These are phyloP conservation scores for Gastrophysa polygoni DNA, from an alignment of 2,888 invertebrate genomes.

Conservation along the genomic window DNA sequence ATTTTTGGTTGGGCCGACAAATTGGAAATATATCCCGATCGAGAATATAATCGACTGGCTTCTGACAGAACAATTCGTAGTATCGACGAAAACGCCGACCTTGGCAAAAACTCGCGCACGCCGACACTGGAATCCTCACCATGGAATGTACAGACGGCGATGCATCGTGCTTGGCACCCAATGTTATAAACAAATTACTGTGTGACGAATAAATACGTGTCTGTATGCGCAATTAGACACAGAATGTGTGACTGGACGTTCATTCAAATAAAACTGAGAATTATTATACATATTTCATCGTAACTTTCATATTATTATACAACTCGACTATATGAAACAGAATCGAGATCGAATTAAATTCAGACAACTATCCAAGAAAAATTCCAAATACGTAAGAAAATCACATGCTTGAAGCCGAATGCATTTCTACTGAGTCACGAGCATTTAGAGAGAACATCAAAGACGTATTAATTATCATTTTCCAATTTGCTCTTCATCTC, in stretches of 20 bases:
- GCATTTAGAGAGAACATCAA: constrained; percentile 4
- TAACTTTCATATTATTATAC: too few relatives aligned
- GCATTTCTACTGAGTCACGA: constrained; percentile 23
- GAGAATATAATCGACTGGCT: too few relatives aligned
- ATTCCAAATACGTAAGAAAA: neutral
- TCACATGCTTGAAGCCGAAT: constrained; percentile 19
- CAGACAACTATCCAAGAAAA: neutral
- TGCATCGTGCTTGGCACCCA: constrained; percentile 26
- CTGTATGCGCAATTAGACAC: constrained; percentile 5
- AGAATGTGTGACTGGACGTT: neutral
- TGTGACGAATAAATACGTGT: constrained; percentile 18
- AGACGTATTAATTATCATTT: neutral
- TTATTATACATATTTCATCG: neutral
- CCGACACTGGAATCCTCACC: neutral
- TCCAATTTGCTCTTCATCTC: neutral
- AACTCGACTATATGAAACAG: too few relatives aligned
- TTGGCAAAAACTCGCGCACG: neutral
- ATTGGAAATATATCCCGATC: too few relatives aligned
- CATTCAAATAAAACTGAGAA: neutral
- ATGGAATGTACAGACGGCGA: constrained; percentile 16
- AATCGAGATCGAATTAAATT: too few relatives aligned
- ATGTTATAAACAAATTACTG: constrained; percentile 28
- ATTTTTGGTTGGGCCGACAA: too few relatives aligned
- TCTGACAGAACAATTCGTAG: too few relatives aligned
- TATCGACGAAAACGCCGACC: too few relatives aligned